phyloP scores from a whole-genome alignment of 2,888 invertebrate genomes.

The Patella pellucida region DNA sequence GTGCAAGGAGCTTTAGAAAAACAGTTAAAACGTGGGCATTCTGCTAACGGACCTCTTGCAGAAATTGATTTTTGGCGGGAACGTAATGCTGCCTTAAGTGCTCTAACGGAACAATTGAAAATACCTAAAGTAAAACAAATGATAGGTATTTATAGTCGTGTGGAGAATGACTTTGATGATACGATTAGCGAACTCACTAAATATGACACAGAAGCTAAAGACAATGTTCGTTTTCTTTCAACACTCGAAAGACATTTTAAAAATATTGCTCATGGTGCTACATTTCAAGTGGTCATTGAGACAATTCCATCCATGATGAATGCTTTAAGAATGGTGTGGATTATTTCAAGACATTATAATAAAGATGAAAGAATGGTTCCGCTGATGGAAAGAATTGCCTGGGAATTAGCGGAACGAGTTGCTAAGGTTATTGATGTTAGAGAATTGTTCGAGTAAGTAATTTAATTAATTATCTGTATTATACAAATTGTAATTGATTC shows the following conservation, averaged over 20 bases:
- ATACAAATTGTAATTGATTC: too few relatives aligned
- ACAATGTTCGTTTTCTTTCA: conserved; percentile 83
- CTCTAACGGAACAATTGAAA: conserved; percentile 86
- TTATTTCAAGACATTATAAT: conserved; percentile 87
- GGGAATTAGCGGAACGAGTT: conserved; percentile 85
- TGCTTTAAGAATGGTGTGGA: conserved; percentile 91
- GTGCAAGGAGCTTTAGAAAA: conserved; percentile 62
- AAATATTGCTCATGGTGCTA: conserved; percentile 80
- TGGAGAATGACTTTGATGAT: conserved; percentile 76
- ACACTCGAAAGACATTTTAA: conserved; percentile 83
- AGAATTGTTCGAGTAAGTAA: conserved; percentile 83
- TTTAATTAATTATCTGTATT: too few relatives aligned
- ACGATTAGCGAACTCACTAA: conserved; percentile 78
- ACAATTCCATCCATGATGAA: conserved; percentile 85
- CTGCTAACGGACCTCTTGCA: conserved; percentile 84
- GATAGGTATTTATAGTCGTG: conserved; percentile 74
- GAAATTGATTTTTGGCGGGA: conserved; percentile 91
- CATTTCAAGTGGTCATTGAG: conserved; percentile 81
- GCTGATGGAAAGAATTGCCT: conserved; percentile 85
- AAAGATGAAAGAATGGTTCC: conserved; percentile 89
- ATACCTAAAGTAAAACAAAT: conserved; percentile 79
- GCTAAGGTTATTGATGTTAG: conserved; percentile 80
- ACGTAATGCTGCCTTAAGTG: conserved; percentile 82
- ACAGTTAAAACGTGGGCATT: conserved; percentile 67
- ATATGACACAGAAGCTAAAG: conserved; percentile 80